phyloP scores from a whole-genome alignment of 2,113 vertebrate genomes.

The Cyprinus carpio region DNA sequence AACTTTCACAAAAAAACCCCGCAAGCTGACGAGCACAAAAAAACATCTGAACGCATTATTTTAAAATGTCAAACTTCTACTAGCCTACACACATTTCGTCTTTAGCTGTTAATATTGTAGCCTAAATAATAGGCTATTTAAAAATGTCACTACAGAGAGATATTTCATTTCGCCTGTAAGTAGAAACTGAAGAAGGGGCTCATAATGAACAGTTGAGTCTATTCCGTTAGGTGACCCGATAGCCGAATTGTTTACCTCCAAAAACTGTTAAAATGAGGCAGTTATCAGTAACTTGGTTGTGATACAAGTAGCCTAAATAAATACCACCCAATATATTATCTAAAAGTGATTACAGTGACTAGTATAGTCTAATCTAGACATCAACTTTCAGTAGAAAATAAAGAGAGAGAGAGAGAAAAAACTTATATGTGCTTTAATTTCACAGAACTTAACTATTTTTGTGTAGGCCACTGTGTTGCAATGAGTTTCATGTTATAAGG shows the following conservation, averaged over 20 bases:
- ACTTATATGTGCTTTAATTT: not conserved
- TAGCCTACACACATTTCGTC: not conserved
- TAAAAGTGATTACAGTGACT: not conserved
- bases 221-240: constrained; percentile 73
- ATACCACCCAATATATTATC: not conserved
- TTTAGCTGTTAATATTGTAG: not conserved
- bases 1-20: not conserved
- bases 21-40: not conserved
- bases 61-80: not conserved
- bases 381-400: not conserved
- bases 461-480: constrained; percentile 45
- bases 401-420: not conserved
- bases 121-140: too few relatives aligned
- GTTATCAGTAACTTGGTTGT: not conserved
- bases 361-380: not conserved
- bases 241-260: constrained; percentile 33
- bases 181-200: constrained; percentile 17
- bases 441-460: constrained; percentile 8
- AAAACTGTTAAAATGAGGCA: not conserved
- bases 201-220: constrained; percentile 55
- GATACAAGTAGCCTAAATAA: not conserved
- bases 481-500: constrained; percentile 49
- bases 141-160: not conserved
- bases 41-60: not conserved
- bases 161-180: not conserved